Evolutionary conservation across 2,113 vertebrate species (phyloP), one percentile per base, ranked within the genome.

Genomic region (Steatornis caripensis): DNA sequence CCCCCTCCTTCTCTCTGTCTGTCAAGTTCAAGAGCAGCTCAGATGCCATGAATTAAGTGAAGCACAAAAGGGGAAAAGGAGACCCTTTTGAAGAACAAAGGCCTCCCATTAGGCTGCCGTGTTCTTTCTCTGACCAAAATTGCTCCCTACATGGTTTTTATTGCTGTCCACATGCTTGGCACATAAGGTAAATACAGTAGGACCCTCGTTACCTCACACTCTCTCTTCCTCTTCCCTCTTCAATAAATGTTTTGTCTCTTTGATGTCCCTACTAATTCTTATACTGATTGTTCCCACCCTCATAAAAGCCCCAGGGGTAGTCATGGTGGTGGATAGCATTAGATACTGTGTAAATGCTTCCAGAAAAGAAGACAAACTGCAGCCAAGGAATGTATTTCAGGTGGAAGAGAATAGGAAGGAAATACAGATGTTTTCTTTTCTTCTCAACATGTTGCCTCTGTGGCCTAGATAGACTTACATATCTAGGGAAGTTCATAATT

Each of bases 11-110:
- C 81, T 95, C 91, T 96, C 95, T 91, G 97, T 98, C 98, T 98
- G 98, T 98, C 98, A 98, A 98, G 98, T 98, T 98, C 98, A 98
- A 98, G 98, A 98, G 98, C 96, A 97, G 98, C 98, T 98, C 98
- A 98, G 98, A 98, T 97, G 97, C 98, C 98, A 93, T 98, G 98
- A 98, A 98, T 98, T 98, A 98, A 97, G 96, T 97, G 98, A 98
- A 98, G 97, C 98, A 98, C 98, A 98, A 98, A 98, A 98, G 96
- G 97, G 98, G 97, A 93, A 97, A 98, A 98, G 98, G 97, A 98
- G 98, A 98, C 97, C 97, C 97, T 98, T 98, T 98, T 97, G 98
- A 98, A 98, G 98, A 98, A 98, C 98, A 98, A 98, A 98, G 97
- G 95, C 95, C 97, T 98, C 98, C 97, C 97, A 97, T 98, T 98